Conservation (phyloP, 2,113 vertebrate species). For the Lichenostomus cassidix region DNA sequence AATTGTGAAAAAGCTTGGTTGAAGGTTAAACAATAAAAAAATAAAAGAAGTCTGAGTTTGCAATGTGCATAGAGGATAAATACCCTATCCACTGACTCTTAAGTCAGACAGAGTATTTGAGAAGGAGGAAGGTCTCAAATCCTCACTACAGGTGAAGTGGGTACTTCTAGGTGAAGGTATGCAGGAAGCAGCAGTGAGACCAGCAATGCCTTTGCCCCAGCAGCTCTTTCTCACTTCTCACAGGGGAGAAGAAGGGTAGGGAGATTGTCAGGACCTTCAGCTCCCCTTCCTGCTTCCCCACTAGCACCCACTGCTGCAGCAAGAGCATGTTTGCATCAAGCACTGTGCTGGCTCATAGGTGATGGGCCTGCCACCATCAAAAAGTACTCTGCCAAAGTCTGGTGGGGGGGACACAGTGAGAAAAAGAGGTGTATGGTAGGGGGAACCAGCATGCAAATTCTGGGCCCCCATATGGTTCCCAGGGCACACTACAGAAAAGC, state of each 20-base stretch:
- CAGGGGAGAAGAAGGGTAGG: not conserved
- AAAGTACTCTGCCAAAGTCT: not conserved
- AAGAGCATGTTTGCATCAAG: not conserved
- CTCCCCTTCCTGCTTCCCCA: not conserved
- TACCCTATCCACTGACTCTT: not conserved
- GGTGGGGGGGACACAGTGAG: fast-evolving
- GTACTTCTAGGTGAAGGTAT: not conserved
- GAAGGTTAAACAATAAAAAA: not conserved
- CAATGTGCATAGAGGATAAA: not conserved
- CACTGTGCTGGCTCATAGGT: fast-evolving
- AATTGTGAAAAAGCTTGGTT: not conserved
- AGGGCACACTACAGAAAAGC: too few species aligned
- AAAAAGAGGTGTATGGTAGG: fast-evolving
- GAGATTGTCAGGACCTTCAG: not conserved
- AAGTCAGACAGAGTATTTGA: not conserved
- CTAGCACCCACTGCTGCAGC: not conserved
- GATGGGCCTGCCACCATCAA: fast-evolving
- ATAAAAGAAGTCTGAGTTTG: not conserved
- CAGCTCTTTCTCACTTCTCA: not conserved
- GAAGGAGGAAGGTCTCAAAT: not conserved
- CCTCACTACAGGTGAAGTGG: not conserved
- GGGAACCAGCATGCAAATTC: not conserved
- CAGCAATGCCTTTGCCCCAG: not conserved
- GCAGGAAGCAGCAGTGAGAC: not conserved
- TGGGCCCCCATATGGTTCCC: not conserved